Base-by-base conservation (phyloP, 2,113 vertebrate genomes). In the Neoarius graeffei region DNA sequence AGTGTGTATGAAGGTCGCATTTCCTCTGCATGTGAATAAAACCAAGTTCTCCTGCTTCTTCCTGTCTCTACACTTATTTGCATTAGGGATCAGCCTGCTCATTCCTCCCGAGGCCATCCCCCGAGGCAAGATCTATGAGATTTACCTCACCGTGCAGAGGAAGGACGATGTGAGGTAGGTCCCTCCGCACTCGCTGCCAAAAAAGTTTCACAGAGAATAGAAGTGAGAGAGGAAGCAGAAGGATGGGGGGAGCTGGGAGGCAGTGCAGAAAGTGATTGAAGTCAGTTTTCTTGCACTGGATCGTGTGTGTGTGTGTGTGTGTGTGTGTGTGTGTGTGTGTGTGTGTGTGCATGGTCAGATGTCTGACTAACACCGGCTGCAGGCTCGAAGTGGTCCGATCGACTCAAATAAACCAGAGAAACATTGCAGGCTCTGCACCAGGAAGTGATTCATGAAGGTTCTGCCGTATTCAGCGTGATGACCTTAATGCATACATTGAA, bases 21-120 rank as follows among this genome's bases (percentile, higher is more conserved):
- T 23, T 81, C 79, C n/a, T 54, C 52, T 56, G 50, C 76, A n/a
- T 81, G 56, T 23, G 80, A 81, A 81, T 81, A 25, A 62, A 30
- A 81, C 27, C 57, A 11, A 60, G 56, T 25, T 8, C 56, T 60
- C 15, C 57, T 42, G 56, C 80, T 54, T 80, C 52, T 86, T 48
- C 48, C 86, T 82, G 82, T 59, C 81, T 89, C 93, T 95, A 93
- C 94, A 93, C 92, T 93, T 93, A 92, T 95, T 95, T 94, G 90
- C 93, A 94, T 94, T 93, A 97, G 98, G 98, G 93, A 96, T 99
- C 95, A 99, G 98, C 91, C 95, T 99, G 93, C 98, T 99, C 91
- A 98, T 99, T 92, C 98, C 98, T 90, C 98, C 98, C 0, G 98
- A 99, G 52, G 98, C 98, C 94, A 99, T 99, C 93, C 98, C 98